Base-by-base conservation (phyloP, 1,140 invertebrate species). In the Pogonus chalceus region DNA sequence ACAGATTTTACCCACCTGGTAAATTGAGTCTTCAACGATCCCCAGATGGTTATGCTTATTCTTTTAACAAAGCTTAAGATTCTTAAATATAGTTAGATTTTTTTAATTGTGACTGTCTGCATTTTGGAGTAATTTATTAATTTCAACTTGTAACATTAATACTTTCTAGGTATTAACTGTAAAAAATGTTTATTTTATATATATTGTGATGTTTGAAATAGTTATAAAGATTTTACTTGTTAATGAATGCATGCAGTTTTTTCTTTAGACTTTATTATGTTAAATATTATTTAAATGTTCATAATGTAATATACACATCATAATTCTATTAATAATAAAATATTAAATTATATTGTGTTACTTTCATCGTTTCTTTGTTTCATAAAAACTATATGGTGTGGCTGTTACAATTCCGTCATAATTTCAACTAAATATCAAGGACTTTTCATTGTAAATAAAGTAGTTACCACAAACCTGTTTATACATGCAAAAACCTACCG, bases 1-100 rank as follows among this genome's bases (percentile, higher is more conserved):
- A 79, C 56, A 77, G 84, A 59, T 88, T 88, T 71, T 85, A 83
- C 65, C 87, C 85, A 20, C 86, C 88, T 1, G 88, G 88, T 53
- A 89, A 90, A 67, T 78, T 91, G 52, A 82, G 79, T 60, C 77
- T 91, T 57, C 89, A 88, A 75, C 77, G 88, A 68, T 88, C 84
- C 37, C 87, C 87, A 18, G 88, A 90, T 65, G 88, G 88, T 56
- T 90, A 83, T 70, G 84, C 84, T 58, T 90, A 88, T 70, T 83
- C 78, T 46, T 90, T 89, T 76, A 85, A 80, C 72, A 87, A 84
- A 65, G 65, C 71, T 52, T 65, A 61, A 59, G 35, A 53, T 50
- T 37, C 56, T 20, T 31, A 31, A 31, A 14, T 31, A 31, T 14
- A 31, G 26, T 31, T 4, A 31, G 26, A 7, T 7, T 4, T 14